Base-by-base conservation (phyloP, 2,113 vertebrate species). In the Clarias magur region DNA sequence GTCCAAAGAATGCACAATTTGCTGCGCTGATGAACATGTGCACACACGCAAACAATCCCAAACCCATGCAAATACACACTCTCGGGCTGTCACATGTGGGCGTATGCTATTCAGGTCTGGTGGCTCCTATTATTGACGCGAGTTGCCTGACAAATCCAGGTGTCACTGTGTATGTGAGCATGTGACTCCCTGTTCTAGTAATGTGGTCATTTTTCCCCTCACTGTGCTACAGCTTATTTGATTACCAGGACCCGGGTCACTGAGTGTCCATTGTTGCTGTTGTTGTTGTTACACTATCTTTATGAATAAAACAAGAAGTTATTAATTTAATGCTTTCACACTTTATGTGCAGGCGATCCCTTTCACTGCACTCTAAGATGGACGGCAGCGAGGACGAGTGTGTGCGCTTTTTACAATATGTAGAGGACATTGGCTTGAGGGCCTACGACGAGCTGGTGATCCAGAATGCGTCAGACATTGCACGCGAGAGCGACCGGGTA, bases 391-490 rank as follows among this genome's bases (percentile, higher is more conserved):
- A 96, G 9, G 96, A 96, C 89, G 96, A 97, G 91, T 95, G 96
- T 91, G 94, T 97, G 94, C 95, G 94, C 88, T 99, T 99, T 92
- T 96, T 98, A 90, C 97, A 98, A 88, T 98, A 97, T 4, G 96
- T 99, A 84, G 98, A 99, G 95, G 98, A 99, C 87, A 95, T 96
- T 89, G 97, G 98, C 65, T 96, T 99, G 92, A 96, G 96, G 84
- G 96, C 96, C 57, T 99, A 99, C 0, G 98, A 99, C 21, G 96
- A 96, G 81, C 95, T 99, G 91, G 98, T 99, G 76, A 99, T 99
- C 92, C 98, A 99, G 90, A 99, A 99, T 10, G 98, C 98, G 53
- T 99, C 98, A 0, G 98, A 99, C 94, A 99, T 99, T 80, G 97
- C 98, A 88, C 95, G 98, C 70, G 98, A 99, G 93, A 99, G 97